Conservation (phyloP, 2,797 vertebrate genomes). For the Psittacula derbiana region DNA sequence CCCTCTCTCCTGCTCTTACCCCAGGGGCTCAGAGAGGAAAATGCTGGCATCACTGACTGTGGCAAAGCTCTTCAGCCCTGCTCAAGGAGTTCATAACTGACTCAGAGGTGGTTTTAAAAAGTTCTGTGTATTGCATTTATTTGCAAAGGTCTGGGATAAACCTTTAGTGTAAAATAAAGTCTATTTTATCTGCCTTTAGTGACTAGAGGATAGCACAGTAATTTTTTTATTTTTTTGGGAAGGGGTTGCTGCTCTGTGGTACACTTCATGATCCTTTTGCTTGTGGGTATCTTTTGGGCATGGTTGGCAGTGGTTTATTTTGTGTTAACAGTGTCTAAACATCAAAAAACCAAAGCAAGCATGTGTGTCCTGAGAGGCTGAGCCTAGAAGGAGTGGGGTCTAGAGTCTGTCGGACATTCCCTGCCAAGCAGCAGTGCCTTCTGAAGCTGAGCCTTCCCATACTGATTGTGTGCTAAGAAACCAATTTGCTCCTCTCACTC, state of each 20-base stretch:
- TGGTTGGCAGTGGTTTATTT: neutral
- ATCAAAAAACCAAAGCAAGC: neutral
- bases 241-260: fast-evolving
- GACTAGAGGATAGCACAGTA: neutral
- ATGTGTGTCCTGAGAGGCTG: neutral
- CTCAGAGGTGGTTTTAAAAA: neutral
- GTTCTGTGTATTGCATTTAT: neutral
- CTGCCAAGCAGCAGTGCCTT: neutral
- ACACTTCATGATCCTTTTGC: neutral
- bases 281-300: fast-evolving
- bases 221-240: too few species aligned
- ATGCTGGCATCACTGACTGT: neutral
- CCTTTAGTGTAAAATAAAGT: neutral
- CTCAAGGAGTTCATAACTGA: neutral
- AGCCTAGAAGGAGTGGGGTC: neutral
- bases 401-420: neutral
- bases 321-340: neutral
- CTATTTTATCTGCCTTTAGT: neutral
- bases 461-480: neutral
- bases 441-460: neutral
- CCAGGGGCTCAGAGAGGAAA: neutral
- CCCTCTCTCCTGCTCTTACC: neutral
- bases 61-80: neutral
- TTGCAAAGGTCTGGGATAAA: neutral
- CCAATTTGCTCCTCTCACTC: neutral